A percentile compares a stretch with the other conserved stretches of the same genome.
Conservation (phyloP, 1,140 invertebrate species). For the Diploscapter pachys region DNA sequence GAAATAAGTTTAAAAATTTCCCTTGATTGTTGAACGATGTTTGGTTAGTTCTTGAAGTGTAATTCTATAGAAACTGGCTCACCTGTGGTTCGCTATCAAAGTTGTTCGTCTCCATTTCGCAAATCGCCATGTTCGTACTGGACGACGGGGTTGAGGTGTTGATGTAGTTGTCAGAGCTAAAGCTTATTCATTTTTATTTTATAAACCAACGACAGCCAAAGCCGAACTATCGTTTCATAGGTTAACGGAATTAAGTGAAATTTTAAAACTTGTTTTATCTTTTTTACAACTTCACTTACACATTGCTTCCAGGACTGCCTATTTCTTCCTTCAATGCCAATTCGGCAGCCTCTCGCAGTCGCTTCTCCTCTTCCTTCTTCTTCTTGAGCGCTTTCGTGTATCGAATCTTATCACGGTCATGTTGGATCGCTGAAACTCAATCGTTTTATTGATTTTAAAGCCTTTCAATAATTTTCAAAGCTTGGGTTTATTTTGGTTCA, state of each 20-base stretch:
- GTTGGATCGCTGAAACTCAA: constrained; percentile 35
- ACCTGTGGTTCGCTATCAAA: constrained; percentile 21
- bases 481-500: too few relatives aligned
- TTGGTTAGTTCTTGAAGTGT: too few relatives aligned
- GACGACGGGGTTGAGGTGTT: constrained; percentile 33
- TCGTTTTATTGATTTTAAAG: too few relatives aligned
- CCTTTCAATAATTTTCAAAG: too few relatives aligned
- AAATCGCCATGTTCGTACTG: constrained; percentile 18
- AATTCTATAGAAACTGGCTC: too few relatives aligned
- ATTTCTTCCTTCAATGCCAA: constrained; percentile 26
- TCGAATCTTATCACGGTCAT: constrained; percentile 39
- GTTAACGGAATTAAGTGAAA: neutral
- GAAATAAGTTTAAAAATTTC: neutral
- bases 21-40: too few relatives aligned
- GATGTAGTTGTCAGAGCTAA: constrained; percentile 24
- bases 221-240: neutral
- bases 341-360: constrained; percentile 17
- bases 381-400: constrained; percentile 37
- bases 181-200: neutral
- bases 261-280: neutral
- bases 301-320: constrained; percentile 21
- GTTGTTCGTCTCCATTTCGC: constrained; percentile 13
- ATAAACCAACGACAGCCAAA: neutral
- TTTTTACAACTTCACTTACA: neutral
- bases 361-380: constrained; percentile 31